Evolutionary conservation across 2,888 invertebrate species (phyloP).

Genomic region (Amphipyra berbera): DNA sequence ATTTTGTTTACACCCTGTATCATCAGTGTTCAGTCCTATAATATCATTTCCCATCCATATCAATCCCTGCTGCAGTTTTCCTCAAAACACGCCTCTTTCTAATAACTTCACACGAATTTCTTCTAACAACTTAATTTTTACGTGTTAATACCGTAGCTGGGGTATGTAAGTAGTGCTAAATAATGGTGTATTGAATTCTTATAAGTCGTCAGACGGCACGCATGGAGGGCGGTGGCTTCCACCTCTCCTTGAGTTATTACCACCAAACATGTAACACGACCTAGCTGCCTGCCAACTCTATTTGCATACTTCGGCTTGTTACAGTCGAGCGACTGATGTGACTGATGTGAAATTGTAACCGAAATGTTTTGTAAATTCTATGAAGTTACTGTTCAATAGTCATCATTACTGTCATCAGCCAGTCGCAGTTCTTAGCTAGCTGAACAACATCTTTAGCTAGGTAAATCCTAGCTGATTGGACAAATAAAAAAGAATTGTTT

Average conservation of each 20-base stretch:
- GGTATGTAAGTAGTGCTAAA: constrained; percentile 62
- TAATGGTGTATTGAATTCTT: constrained; percentile 78
- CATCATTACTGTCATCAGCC: background rate
- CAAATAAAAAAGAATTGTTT: too few species aligned
- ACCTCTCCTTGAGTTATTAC: constrained; percentile 78
- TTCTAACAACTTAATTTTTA: constrained; percentile 59
- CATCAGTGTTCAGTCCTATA: too few species aligned
- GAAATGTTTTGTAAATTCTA: background rate
- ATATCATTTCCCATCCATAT: background rate
- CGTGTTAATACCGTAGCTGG: constrained; percentile 46
- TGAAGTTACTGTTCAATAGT: background rate
- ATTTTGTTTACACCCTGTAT: too few species aligned
- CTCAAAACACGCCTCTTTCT: background rate
- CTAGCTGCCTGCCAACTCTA: constrained; percentile 68
- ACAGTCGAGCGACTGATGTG: constrained; percentile 42
- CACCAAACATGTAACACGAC: constrained; percentile 79
- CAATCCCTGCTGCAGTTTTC: background rate
- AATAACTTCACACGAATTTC: constrained; percentile 26
- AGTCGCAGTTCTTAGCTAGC: too few species aligned
- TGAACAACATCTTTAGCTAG: too few species aligned
- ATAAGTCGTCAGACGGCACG: constrained; percentile 78
- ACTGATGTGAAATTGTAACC: constrained; percentile 12
- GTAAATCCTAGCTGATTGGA: too few species aligned
- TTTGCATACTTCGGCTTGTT: constrained; percentile 74
- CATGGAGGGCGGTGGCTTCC: constrained; percentile 73